Percentiles rank a stretch among this genome's conserved stretches.
phyloP scores from a whole-genome alignment of 2,888 invertebrate genomes.

The Rhorus exstirpatorius region DNA sequence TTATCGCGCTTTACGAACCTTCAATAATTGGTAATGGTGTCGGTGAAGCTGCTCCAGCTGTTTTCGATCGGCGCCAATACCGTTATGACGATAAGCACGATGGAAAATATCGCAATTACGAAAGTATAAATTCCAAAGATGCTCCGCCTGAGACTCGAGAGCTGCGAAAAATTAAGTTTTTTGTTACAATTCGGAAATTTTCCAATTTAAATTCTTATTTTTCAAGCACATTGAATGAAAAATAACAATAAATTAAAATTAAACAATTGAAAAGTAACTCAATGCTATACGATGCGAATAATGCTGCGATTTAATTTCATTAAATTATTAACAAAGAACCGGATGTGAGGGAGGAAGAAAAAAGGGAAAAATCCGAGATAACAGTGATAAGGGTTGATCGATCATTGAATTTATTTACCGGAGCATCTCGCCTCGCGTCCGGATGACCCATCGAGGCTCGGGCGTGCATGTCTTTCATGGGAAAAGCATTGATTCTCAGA shows the following conservation, averaged over 20 bases:
- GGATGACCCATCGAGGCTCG: constrained; percentile 89
- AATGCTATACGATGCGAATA: too few species aligned
- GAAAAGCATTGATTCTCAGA: constrained; percentile 93
- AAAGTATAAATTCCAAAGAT: constrained; percentile 93
- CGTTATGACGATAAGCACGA: constrained; percentile 91
- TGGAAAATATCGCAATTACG: constrained; percentile 90
- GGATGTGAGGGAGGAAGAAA: too few species aligned
- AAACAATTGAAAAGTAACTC: too few species aligned
- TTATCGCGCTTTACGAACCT: too few species aligned
- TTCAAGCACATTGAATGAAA: too few species aligned
- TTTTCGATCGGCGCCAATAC: constrained; percentile 92
- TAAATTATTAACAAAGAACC: too few species aligned
- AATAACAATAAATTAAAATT: too few species aligned
- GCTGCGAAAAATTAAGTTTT: constrained; percentile 87
- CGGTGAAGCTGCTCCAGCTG: constrained; percentile 86
- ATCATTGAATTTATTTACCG: constrained; percentile 87
- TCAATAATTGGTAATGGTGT: constrained; percentile 68
- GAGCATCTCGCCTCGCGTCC: constrained; percentile 92
- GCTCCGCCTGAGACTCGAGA: constrained; percentile 91
- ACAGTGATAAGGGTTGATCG: background rate
- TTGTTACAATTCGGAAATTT: background rate
- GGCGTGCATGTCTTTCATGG: constrained; percentile 93
- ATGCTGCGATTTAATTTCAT: too few species aligned
- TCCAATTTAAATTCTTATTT: background rate
- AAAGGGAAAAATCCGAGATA: too few species aligned